phyloP scores from a whole-genome alignment of 64 coral and sea anemone species.

The Stylophora pistillata region DNA sequence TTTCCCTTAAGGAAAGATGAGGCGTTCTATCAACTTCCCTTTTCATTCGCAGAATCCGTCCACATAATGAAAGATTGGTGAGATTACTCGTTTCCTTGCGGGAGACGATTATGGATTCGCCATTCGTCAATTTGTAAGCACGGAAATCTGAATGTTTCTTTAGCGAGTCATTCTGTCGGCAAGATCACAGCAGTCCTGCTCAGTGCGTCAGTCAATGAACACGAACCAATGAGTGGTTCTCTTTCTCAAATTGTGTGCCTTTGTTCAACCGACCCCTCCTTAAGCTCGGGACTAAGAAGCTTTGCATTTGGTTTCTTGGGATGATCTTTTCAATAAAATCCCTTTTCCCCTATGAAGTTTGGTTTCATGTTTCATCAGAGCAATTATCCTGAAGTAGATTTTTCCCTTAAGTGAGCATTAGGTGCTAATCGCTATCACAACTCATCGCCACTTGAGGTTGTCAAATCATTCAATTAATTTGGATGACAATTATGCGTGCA shows the following conservation, averaged over 20 bases:
- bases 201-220: constrained; percentile 39
- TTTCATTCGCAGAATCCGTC: constrained; percentile 19
- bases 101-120: not conserved
- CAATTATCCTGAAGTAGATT: constrained; percentile 72
- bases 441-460: constrained; percentile 96
- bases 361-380: constrained; percentile 59
- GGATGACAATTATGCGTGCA: constrained; percentile 90
- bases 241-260: constrained; percentile 66
- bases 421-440: constrained; percentile 98
- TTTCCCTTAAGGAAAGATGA: constrained; percentile 6
- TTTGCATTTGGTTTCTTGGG: constrained; percentile 41
- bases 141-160: constrained; percentile 29
- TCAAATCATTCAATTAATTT: constrained; percentile 99
- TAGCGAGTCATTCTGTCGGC: constrained; percentile 63
- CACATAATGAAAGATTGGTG: not conserved
- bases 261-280: constrained; percentile 79
- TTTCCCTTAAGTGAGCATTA: constrained; percentile 81
- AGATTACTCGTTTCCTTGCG: not conserved
- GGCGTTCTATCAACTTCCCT: not conserved
- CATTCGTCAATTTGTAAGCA: constrained; percentile 9
- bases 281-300: constrained; percentile 46
- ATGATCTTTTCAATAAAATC: constrained; percentile 55
- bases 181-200: constrained; percentile 59
- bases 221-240: constrained; percentile 23
- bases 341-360: constrained; percentile 35